Base-by-base conservation (phyloP, 1,140 invertebrate species). In the Drosophila athabasca region DNA sequence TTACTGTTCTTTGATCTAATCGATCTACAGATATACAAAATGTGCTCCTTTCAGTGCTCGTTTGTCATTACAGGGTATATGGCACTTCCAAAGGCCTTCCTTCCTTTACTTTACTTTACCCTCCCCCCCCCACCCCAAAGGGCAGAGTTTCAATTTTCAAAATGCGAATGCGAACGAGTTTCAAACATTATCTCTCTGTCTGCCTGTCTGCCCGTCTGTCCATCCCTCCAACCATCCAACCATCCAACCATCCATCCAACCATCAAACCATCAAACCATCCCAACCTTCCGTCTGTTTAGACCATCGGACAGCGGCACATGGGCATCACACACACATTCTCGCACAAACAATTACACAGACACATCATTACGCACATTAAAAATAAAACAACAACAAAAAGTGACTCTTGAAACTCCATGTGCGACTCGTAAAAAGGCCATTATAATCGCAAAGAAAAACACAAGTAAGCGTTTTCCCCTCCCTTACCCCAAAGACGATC, bases 341-440 rank as follows among this genome's bases (percentile, higher is more conserved):
- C 44, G 68, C 62, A 52, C 43, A 57, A 26, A 45, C 39, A 22
- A 60, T 49, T 13, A 61, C 24, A 44, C 9, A 39, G 19, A 49
- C 45, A 51, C 72, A 60, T 39, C 72, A 66, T 39, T 60, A 75
- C 72, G 62, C 71, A 76, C 69, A 54, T 72, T 54, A 60, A 60
- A 72, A 53, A 52, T 19, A 52, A 35, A 17, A 43, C 17, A 50
- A 31, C 45, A 31, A 39, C 7, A 43, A 57, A 35, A 48, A 26
- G 41, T 59, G 53, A 54, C 61, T 75, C 70, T 64, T 45, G 43
- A 58, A 44, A 68, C 70, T 11, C 35, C 61, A 74, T 74, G 71
- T 74, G 71, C 71, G 70, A 44, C 60, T 64, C 71, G 62, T 75
- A 83, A 83, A 59, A 59, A 58, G 39, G 44, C 31, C 53, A 76